A percentile compares a stretch with the other conserved stretches of the same genome.
Conservation (phyloP, 2,797 vertebrate species). For the Protonibea diacanthus region DNA sequence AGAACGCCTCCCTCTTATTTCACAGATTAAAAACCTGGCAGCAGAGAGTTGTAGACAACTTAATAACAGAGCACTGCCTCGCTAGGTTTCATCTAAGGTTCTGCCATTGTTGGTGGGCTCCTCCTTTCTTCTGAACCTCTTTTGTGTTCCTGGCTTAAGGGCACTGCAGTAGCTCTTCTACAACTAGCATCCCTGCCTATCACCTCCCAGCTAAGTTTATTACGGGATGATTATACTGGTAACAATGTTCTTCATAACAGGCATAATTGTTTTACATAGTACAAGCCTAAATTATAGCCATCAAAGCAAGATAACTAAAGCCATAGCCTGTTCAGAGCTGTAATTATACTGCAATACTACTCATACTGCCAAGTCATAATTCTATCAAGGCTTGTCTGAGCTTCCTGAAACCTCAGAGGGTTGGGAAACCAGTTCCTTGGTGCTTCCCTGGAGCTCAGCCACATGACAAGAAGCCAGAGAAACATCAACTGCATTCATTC, state of each 20-base stretch:
- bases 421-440: conserved; percentile 39
- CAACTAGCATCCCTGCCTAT: background rate
- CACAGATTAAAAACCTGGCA: conserved; percentile 59
- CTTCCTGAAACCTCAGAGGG: conserved; percentile 56
- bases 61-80: conserved; percentile 69
- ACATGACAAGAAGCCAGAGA: conserved; percentile 60
- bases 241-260: conserved; percentile 45
- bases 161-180: conserved; percentile 16
- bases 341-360: conserved; percentile 65
- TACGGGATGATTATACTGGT: conserved; percentile 15
- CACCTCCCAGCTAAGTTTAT: conserved; percentile 23
- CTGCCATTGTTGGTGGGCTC: conserved; percentile 36
- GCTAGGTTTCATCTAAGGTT: conserved; percentile 21
- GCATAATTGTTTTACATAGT: conserved; percentile 52
- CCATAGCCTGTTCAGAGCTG: conserved; percentile 27
- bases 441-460: conserved; percentile 54
- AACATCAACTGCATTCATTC: conserved; percentile 38
- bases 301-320: conserved; percentile 49
- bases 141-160: conserved; percentile 25
- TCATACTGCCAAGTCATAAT: conserved; percentile 57
- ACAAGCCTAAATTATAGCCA: conserved; percentile 57
- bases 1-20: conserved; percentile 48
- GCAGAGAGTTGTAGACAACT: conserved; percentile 54
- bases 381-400: conserved; percentile 55
- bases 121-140: conserved; percentile 24